Evolutionary conservation across 2,797 vertebrate species (phyloP), one percentile per base, ranked within the genome.

Genomic region (Falco peregrinus): DNA sequence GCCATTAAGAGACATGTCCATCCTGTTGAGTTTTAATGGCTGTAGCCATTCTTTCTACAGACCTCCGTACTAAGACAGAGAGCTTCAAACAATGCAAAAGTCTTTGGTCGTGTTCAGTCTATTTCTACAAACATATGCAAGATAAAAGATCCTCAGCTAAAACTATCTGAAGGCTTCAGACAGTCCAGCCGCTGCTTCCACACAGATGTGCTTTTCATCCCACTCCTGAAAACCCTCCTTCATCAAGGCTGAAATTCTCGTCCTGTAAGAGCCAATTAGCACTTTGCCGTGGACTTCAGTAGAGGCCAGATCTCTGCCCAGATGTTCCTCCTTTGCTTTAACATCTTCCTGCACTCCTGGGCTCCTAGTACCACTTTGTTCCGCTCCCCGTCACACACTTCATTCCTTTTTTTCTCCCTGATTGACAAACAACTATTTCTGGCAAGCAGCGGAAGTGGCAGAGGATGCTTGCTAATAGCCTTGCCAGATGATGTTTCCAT

Each of bases 401-500:
- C 22, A 91, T 87, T 83, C 67, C 85, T 45, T 85, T 89, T 94
- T 85, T 84, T 33, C 60, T 83, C 48, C 41, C 17, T 1, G 0
- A 26, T 5, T 88, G 89, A 96, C 89, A 95, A 95, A 89, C 75
- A 91, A 35, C 71, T 81, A 73, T 90, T 95, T 93, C 90, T 96
- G 90, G 87, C 95, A 92, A 76, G 80, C 75, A 67, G 67, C 4
- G 24, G 92, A 94, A 95, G 90, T 37, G 45, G 77, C 90, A 93
- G 51, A 92, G 81, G 83, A 76, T 89, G 90, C 84, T 92, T 24
- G 5, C 61, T 64, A 35, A 41, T 31, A 43, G 80, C 86, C 79
- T 87, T 87, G 87, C 93, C 96, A 95, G 88, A 78, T 85, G 76
- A 95, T 90, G 88, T 76, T 94, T 94, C 79, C 91, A 71, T 74